Conservation (phyloP, 2,888 invertebrate species). For the Heliconius hortense region DNA sequence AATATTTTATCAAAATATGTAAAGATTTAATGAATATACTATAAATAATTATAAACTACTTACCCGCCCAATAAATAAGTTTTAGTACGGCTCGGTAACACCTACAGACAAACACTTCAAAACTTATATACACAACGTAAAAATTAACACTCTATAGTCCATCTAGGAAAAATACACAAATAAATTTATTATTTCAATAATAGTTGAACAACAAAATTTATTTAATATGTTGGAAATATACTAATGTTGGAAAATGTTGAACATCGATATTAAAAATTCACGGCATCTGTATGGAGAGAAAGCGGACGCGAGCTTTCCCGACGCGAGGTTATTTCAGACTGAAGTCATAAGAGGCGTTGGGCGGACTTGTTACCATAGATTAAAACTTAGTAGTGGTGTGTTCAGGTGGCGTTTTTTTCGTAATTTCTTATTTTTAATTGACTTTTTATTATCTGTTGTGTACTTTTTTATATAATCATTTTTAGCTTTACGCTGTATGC, state of each 20-base stretch:
- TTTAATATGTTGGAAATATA: background rate
- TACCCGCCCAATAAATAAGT: slow-evolving; percentile 47
- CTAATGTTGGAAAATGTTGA: slow-evolving; percentile 17
- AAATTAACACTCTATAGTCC: slow-evolving; percentile 49
- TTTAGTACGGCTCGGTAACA: slow-evolving; percentile 65
- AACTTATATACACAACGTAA: slow-evolving; percentile 58
- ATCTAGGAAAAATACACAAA: slow-evolving; percentile 42
- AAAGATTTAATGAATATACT: too few species aligned
- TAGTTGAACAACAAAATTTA: background rate
- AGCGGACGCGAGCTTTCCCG: slow-evolving; percentile 41
- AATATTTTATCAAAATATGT: too few species aligned
- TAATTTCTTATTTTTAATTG: background rate
- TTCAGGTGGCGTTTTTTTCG: slow-evolving; percentile 20
- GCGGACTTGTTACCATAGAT: slow-evolving; percentile 43
- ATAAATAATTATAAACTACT: slow-evolving; percentile 15
- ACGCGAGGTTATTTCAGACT: slow-evolving; percentile 43
- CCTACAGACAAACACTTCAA: slow-evolving; percentile 66
- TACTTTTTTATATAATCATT: too few species aligned
- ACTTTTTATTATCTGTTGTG: too few species aligned
- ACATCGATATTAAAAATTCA: slow-evolving; percentile 72
- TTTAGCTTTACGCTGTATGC: too few species aligned
- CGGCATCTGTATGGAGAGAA: slow-evolving; percentile 48
- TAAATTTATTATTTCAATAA: background rate
- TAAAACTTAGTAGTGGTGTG: slow-evolving; percentile 34
- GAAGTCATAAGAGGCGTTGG: slow-evolving; percentile 42